Evolutionary conservation across 2,797 vertebrate genomes (phyloP).

Genomic region (Syngnathus acus): DNA sequence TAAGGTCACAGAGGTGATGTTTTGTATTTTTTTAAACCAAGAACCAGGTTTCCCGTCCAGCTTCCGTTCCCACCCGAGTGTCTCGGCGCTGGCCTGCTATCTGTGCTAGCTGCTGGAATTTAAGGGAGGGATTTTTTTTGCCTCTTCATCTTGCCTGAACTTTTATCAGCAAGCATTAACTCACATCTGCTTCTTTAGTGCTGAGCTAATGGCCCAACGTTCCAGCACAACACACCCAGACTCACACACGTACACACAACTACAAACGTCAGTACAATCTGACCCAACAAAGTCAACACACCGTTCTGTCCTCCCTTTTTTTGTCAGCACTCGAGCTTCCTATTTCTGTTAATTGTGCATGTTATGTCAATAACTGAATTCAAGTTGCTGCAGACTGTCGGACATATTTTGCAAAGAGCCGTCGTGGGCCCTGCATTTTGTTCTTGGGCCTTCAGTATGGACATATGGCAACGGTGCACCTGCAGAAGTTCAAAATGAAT

Average conservation of each 20-base stretch:
- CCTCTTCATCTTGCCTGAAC: constrained; percentile 6
- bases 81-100: constrained; percentile 2
- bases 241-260: neutral
- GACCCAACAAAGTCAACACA: constrained; percentile 11
- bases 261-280: constrained; percentile 9
- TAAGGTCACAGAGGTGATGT: neutral
- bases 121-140: constrained; percentile 20
- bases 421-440: neutral
- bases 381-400: neutral
- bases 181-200: constrained; percentile 12
- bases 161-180: constrained; percentile 21
- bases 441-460: neutral
- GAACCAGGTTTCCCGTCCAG: neutral
- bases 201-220: constrained; percentile 12
- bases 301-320: neutral
- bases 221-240: constrained; percentile 1
- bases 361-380: neutral
- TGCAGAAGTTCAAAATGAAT: neutral
- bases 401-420: neutral
- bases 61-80: neutral
- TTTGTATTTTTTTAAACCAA: neutral
- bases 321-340: neutral
- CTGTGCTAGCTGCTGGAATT: constrained; percentile 25
- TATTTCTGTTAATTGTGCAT: neutral
- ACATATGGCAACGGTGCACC: neutral